Evolutionary conservation across 2,888 invertebrate genomes (phyloP).

Genomic region (Pandemis corylana): DNA sequence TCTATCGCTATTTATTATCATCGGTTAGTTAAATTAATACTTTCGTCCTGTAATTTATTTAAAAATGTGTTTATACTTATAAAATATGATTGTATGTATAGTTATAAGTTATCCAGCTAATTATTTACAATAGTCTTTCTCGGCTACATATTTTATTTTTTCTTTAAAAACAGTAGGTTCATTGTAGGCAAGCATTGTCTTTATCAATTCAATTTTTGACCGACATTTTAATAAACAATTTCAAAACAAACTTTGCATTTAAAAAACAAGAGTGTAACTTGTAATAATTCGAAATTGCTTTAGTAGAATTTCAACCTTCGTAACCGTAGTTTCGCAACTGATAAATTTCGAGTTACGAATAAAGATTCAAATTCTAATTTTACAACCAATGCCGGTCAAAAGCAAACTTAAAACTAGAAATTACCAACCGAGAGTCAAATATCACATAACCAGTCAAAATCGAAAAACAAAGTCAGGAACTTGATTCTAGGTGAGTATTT

Average conservation of each 20-base stretch:
- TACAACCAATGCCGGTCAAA: conserved; percentile 14
- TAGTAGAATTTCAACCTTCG: background rate
- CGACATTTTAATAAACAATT: conserved; percentile 42
- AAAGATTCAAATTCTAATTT: background rate
- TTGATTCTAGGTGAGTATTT: conserved; percentile 65
- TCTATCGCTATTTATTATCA: conserved; percentile 79
- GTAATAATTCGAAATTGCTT: background rate
- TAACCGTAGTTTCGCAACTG: background rate
- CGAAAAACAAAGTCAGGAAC: conserved; percentile 63
- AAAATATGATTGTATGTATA: conserved; percentile 65
- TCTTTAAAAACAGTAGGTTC: conserved; percentile 62
- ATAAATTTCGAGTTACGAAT: background rate
- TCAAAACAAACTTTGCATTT: background rate
- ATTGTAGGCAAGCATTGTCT: conserved; percentile 76
- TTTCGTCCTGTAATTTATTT: conserved; percentile 67
- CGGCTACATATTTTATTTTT: conserved; percentile 66
- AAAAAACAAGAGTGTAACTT: background rate
- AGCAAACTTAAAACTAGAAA: conserved; percentile 29
- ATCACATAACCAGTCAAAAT: conserved; percentile 53
- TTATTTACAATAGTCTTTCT: conserved; percentile 80
- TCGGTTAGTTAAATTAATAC: conserved; percentile 74
- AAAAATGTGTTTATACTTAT: conserved; percentile 69
- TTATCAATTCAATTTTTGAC: conserved; percentile 59
- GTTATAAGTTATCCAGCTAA: conserved; percentile 70
- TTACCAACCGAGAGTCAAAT: conserved; percentile 43